Base-by-base conservation (phyloP, 2,113 vertebrate species). In the Lagenorhynchus albirostris region DNA sequence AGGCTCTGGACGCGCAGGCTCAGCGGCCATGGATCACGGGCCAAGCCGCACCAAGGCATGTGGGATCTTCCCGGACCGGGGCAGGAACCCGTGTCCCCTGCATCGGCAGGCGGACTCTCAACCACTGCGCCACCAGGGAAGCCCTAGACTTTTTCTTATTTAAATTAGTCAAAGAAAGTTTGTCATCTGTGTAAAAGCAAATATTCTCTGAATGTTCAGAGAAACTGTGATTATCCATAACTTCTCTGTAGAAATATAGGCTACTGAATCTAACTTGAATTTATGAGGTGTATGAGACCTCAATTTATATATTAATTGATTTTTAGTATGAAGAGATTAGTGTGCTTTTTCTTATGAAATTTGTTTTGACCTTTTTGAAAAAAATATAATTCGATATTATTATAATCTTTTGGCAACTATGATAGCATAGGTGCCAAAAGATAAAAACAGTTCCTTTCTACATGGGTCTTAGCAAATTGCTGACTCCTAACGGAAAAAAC, bases 271-370 rank as follows among this genome's bases (percentile, higher is more conserved):
- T 92, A 76, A 80, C 33, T 92, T 85, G 58, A 92, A 94, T 85
- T 92, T 94, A 38, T 85, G 67, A 63, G 44, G 8, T 50, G 50
- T 60, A 36, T 80, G 60, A 95, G 11, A 58, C 29, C 41, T 95
- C 25, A 63, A 67, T 58, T 92, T 89, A 74, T 41, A 36, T 58
- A 33, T 85, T 41, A 74, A 70, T 95, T 92, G 62, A 81, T 80
- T 92, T 91, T 95, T 76, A 73, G 50, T 73, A 53, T 91, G 41
- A 93, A 93, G 73, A 87, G 18, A 38, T 77, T 67, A 93, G 7
- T 79, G 9, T 88, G 36, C 14, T 53, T 88, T 93, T 79, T 95
- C 53, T 33, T 60, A 67, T 84, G 18, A 95, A 86, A 87, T 63
- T 71, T 77, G 2, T 88, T 94, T 76, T 83, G 36, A 47, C 41